These are phyloP conservation scores for Catalaphyllia jardinei DNA, from an alignment of 64 coral and sea anemone genomes.

Conservation along the genomic window DNA sequence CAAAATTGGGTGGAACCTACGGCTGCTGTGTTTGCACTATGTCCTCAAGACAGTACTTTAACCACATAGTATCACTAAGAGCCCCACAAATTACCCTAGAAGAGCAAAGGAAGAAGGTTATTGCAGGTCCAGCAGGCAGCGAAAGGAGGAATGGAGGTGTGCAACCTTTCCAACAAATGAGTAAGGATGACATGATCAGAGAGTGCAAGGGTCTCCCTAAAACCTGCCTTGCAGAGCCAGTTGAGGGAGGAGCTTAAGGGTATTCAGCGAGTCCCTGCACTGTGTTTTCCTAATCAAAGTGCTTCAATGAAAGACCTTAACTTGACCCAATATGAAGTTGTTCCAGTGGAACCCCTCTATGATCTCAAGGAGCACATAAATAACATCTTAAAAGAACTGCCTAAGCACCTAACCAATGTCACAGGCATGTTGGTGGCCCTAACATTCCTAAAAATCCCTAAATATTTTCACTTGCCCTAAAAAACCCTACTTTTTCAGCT, in stretches of 20 bases:
- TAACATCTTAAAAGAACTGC: slow-evolving; percentile 58
- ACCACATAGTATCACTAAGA: slow-evolving; percentile 8
- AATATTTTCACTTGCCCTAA: too few species aligned
- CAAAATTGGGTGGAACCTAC: slow-evolving; percentile 46
- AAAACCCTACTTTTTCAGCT: too few species aligned
- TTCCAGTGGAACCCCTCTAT: slow-evolving; percentile 53
- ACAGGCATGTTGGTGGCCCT: too few species aligned
- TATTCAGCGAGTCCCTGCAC: slow-evolving; percentile 52
- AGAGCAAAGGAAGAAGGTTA: slow-evolving; percentile 24
- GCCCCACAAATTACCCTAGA: slow-evolving; percentile 14
- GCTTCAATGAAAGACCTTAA: slow-evolving; percentile 31
- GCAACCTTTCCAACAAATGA: slow-evolving; percentile 68
- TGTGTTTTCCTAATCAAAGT: slow-evolving; percentile 15
- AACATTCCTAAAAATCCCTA: too few species aligned
- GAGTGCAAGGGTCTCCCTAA: slow-evolving; percentile 22
- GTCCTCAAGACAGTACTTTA: not conserved
- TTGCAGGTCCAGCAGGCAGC: slow-evolving; percentile 44
- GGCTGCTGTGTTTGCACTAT: slow-evolving; percentile 37
- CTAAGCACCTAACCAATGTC: slow-evolving; percentile 48
- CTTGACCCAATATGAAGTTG: slow-evolving; percentile 47
- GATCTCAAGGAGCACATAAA: slow-evolving; percentile 60
- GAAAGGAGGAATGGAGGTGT: slow-evolving; percentile 60
- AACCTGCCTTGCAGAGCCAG: slow-evolving; percentile 12
- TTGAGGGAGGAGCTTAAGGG: slow-evolving; percentile 35
- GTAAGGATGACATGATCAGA: slow-evolving; percentile 37